These are phyloP conservation scores for Dryobates pubescens DNA, from an alignment of 2,797 vertebrate species.

Conservation along the genomic window DNA sequence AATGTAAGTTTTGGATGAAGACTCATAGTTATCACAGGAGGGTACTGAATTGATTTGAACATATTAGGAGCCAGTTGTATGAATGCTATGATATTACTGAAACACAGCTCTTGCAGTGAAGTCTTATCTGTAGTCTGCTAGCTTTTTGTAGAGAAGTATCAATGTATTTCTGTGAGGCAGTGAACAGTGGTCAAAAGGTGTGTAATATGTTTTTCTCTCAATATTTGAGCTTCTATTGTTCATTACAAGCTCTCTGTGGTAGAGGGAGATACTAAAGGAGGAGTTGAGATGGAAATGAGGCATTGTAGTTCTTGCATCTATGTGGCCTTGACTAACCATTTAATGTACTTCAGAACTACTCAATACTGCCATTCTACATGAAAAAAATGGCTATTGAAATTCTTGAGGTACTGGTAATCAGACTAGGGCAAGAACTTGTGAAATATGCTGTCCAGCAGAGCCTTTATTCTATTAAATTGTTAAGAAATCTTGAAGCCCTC, in stretches of 20 bases:
- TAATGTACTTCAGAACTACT: neutral
- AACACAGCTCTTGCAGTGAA: neutral
- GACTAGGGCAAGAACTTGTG: neutral
- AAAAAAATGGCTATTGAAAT: neutral
- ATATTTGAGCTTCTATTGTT: neutral
- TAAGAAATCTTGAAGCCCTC: neutral
- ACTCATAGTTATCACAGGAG: neutral
- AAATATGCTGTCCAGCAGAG: rapidly evolving
- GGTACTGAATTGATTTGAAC: neutral
- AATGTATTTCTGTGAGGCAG: neutral
- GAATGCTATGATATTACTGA: neutral
- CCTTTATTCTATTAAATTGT: neutral
- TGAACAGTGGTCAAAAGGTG: neutral
- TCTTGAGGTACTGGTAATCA: neutral
- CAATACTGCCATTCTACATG: neutral
- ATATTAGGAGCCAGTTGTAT: neutral
- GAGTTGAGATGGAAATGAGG: neutral
- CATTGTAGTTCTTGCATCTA: neutral
- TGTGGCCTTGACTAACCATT: neutral
- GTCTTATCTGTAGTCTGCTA: neutral
- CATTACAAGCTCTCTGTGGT: neutral
- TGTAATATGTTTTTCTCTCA: neutral
- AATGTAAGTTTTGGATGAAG: neutral
- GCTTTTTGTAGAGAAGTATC: neutral
- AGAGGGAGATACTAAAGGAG: neutral